Base-by-base conservation (phyloP, 2,797 vertebrate genomes). In the Argentina silus region DNA sequence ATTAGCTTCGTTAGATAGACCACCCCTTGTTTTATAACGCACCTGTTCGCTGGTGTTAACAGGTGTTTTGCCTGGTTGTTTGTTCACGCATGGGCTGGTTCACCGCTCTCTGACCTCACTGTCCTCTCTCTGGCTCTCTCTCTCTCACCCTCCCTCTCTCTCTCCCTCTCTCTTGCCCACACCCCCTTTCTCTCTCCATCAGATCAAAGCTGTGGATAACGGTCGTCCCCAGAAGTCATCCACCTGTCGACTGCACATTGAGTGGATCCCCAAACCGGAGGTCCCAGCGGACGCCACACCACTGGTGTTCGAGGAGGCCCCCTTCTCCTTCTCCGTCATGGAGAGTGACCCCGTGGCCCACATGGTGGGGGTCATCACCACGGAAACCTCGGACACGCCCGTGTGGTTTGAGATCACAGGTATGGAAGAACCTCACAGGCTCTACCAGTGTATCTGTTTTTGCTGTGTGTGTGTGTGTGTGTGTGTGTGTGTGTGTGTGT, bases 121-220 rank as follows among this genome's bases (percentile, higher is more conserved):
- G 10, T 1, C 47, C 50, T 53, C 48, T 42, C 19, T 43, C 56
- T 59, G 15, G 17, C 19, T 59, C 56, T 59, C 56, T 21, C 19
- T 59, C 56, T 59, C 56, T 11, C 56, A 10, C 19, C 9, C 56
- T 59, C 51, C n/a, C 51, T 62, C 36, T 62, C 8, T 60, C 57
- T 60, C 17, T 6, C 43, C 19, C 36, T 36, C 12, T 51, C 47
- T 67, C 19, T 66, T n/a, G 1, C 45, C 2, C 12, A 3, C n/a
- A 4, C 65, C 12, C 47, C 0, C 2, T 14, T 17, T 11, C 47
- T n/a, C 51, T 14, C 55, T 56, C 61, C 57, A 36, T 73, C 85
- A 99, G 98, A 98, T 99, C 85, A 99, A 98, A 93, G 98, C 96
- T 1, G 96, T 99, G 71, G 98, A 99, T 91, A 99, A 99, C 21